Evolutionary conservation across 2,113 vertebrate genomes (phyloP).

Genomic region (Bos javanicus): DNA sequence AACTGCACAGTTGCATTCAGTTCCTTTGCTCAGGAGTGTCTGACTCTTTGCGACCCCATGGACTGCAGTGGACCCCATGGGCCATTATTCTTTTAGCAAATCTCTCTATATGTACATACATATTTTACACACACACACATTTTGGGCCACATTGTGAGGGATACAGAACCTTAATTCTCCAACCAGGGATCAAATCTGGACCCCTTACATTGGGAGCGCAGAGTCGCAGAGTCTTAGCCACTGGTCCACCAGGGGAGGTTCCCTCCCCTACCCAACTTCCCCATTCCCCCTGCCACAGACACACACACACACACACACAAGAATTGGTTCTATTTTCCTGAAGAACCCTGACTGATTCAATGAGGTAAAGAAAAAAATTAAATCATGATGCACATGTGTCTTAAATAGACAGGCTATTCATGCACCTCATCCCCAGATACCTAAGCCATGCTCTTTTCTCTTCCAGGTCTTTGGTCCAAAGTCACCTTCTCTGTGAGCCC

Average conservation of each 20-base stretch:
- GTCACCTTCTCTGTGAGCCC: not conserved
- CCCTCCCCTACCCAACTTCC: rapidly evolving
- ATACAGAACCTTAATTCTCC: not conserved
- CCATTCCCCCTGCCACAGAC: not conserved
- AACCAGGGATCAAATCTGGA: not conserved
- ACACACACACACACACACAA: not conserved
- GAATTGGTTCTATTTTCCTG: not conserved
- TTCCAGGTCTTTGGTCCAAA: not conserved
- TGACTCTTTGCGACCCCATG: not conserved
- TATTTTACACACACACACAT: not conserved
- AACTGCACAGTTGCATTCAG: too few species aligned
- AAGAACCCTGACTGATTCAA: not conserved
- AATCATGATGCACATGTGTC: not conserved
- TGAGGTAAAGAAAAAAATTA: not conserved
- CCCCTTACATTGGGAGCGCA: not conserved
- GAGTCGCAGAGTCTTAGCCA: not conserved
- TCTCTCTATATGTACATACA: not conserved
- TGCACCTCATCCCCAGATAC: not conserved
- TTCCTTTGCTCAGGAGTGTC: not conserved
- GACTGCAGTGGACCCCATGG: not conserved
- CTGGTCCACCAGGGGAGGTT: not conserved
- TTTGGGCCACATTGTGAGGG: not conserved
- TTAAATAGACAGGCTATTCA: not conserved
- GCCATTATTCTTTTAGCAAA: not conserved
- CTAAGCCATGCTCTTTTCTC: not conserved